Base-by-base conservation (phyloP, 2,888 invertebrate species). In the Pyrocoelia pectoralis region DNA sequence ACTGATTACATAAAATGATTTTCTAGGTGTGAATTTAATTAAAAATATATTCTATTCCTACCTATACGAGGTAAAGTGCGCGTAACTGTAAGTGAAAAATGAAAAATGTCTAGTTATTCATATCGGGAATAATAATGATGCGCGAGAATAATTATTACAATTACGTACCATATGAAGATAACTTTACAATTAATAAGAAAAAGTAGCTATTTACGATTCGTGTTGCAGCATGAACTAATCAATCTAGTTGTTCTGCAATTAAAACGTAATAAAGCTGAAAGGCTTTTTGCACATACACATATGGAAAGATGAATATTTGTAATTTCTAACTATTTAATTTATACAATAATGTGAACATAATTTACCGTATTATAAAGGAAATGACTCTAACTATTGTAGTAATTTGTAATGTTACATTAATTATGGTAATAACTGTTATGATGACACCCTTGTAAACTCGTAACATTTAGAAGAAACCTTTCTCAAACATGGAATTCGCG, bases 331-430 rank as follows among this genome's bases (percentile, higher is more conserved):
- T 65, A 57, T 64, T 68, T 69, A 67, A 70, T 70, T 67, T 69
- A 66, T 64, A 69, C 66, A 68, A 68, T 68, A 70, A 70, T 68
- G 69, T 61, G 66, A 68, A 69, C 68, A 40, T 61, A 61, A 61
- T 61, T 61, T 56, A 29, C 52, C 40, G 50, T 54, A 60, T 38
- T 50, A 14, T 38, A 52, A 15, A 70, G 70, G 70, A 70, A 68
- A 67, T 68, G 70, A 70, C 61, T 66, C 64, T 68, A 68, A 66
- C 65, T 65, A 66, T 65, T 62, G 65, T 61, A 67, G 63, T 68
- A 67, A 65, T 64, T 66, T 68, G 66, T 68, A 68, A 67, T 68
- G 66, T 68, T 68, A 59, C 66, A 67, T 56, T 59, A 59, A 59
- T 59, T 59, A 59, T 52, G 13, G 10, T 18, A 48, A 33, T 29